Conservation (phyloP, 2,797 vertebrate genomes). For the Tolypeutes matacus region DNA sequence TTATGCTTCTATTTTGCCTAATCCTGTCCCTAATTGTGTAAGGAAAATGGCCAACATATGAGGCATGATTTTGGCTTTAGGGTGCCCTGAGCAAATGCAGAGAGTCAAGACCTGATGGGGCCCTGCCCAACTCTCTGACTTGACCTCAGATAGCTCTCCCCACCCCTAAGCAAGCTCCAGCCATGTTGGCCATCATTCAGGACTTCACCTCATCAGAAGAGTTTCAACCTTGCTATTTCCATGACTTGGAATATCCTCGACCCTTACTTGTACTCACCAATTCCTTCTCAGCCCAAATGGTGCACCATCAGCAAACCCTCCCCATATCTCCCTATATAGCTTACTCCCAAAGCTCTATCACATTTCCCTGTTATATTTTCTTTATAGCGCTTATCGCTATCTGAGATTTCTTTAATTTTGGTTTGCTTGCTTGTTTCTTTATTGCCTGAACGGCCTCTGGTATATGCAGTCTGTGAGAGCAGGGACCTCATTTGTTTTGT, state of each 20-base stretch:
- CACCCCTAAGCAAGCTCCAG: not conserved
- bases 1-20: not conserved
- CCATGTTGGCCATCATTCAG: rapidly evolving
- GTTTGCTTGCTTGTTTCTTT: not conserved
- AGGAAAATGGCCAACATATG: not conserved
- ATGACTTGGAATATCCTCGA: not conserved
- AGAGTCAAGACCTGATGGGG: not conserved
- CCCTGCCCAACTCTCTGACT: not conserved
- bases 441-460: not conserved
- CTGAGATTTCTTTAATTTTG: not conserved
- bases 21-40: not conserved
- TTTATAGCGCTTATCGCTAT: not conserved
- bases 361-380: not conserved
- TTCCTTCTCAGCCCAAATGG: not conserved
- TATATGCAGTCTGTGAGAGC: not conserved
- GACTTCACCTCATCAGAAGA: not conserved
- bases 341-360: not conserved
- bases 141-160: not conserved
- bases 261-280: not conserved
- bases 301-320: not conserved
- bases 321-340: not conserved
- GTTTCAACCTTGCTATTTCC: not conserved
- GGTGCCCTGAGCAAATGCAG: not conserved
- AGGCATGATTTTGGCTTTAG: not conserved
- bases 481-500: not conserved